Percentiles rank a stretch among this genome's conserved stretches.
These are phyloP conservation scores for Nannospalax galili DNA, from an alignment of 2,113 vertebrate genomes.

Conservation along the genomic window DNA sequence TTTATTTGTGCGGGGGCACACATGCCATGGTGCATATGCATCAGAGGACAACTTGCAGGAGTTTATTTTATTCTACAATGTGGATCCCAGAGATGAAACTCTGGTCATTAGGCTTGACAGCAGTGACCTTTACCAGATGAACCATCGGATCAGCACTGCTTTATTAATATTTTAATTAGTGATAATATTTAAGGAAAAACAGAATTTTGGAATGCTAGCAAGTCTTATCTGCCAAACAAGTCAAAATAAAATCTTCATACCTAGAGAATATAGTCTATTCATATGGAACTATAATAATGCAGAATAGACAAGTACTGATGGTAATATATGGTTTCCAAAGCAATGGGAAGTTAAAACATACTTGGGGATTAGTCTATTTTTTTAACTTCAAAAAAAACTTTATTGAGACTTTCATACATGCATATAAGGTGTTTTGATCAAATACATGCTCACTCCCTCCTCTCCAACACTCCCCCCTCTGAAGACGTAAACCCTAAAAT, in stretches of 20 bases:
- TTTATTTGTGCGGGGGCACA: not conserved
- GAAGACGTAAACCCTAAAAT: too few relatives aligned
- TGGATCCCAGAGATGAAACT: not conserved
- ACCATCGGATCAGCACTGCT: not conserved
- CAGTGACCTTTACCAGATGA: not conserved
- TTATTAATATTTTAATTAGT: slow-evolving; percentile 41
- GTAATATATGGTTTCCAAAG: slow-evolving; percentile 33
- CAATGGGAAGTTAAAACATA: slow-evolving; percentile 47
- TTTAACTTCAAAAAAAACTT: too few relatives aligned
- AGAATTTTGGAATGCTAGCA: slow-evolving; percentile 44
- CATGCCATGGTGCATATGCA: too few relatives aligned
- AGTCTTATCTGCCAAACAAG: slow-evolving; percentile 21
- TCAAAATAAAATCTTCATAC: not conserved
- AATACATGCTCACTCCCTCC: too few relatives aligned
- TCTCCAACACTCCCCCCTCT: too few relatives aligned
- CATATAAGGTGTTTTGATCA: too few relatives aligned
- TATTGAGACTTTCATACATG: too few relatives aligned
- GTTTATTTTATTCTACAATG: not conserved
- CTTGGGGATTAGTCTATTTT: not conserved
- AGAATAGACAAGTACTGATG: slow-evolving; percentile 40
- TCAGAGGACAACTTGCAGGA: not conserved
- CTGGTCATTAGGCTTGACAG: not conserved
- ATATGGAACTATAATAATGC: slow-evolving; percentile 33
- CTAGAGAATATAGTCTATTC: slow-evolving; percentile 17
- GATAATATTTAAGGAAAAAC: slow-evolving; percentile 41